Evolutionary conservation across 2,888 invertebrate genomes (phyloP), one percentile per base, ranked within the genome.

Genomic region (Yponomeuta cagnagella): DNA sequence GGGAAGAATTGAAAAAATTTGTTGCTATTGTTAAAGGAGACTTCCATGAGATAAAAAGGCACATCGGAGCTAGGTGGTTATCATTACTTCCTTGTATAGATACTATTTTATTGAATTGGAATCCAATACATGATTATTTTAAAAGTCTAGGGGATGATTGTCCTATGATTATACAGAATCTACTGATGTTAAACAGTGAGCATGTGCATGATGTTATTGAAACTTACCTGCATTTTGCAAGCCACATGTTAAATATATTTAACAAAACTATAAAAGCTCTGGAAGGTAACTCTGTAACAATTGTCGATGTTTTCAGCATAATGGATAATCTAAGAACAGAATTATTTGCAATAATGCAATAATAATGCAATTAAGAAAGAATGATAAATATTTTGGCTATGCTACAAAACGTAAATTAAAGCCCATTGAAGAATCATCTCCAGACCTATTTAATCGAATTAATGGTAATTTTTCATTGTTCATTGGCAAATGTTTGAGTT

Each of bases 21-120:
- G 70, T 75, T 33, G 71, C 72, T 9, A 9, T 23, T 4, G 77
- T 73, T 63, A 76, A 78, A 67, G 77, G 76, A 31, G 75, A 77
- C 0, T 77, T 69, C 68, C 75, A 75, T 70, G 74, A 75, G n/a
- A 5, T 70, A 8, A 6, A 23, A 10, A 52, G 31, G 8, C 69
- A 69, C n/a, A 69, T n/a, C 30, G 31, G 37, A 33, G 63, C 70
- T 10, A 37, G 48, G 43, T 68, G 68, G 68, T 15, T 68, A 6
- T 23, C 15, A 5, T 43, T 68, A 15, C 30, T 68, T 48, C 68
- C 68, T 5, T 33, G 37, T 6, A 23, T 68, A 15, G 68, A 68
- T 37, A 37, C 65, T 65, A 65, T 65, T n/a, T 65, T 65, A 65
- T 65, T 65, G 31, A 65, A 65, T 65, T 65, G 65, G 65, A 15